A percentile compares a stretch with the other conserved stretches of the same genome.
Evolutionary conservation across 2,888 invertebrate genomes (phyloP).

Genomic region (Aspidapion aeneum): DNA sequence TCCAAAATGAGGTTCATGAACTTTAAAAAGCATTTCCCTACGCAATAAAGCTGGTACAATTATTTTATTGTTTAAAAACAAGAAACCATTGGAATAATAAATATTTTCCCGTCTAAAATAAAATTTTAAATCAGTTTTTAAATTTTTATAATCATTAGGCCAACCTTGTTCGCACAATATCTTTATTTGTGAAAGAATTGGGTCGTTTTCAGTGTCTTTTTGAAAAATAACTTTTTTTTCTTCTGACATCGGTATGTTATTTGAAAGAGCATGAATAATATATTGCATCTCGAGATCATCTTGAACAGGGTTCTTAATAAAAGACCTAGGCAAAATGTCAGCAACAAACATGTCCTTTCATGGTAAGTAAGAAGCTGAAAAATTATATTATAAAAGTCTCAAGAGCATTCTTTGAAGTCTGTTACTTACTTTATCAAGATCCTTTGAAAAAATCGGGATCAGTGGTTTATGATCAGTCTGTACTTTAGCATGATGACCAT

Average conservation of each 20-base stretch:
- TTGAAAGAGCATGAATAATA: background rate
- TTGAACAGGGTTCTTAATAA: no score
- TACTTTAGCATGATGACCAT: slow-evolving; percentile 8
- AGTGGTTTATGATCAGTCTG: slow-evolving; percentile 17
- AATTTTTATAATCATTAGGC: slow-evolving; percentile 14
- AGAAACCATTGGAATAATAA: background rate
- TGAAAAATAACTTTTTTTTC: background rate
- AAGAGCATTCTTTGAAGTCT: slow-evolving; percentile 15
- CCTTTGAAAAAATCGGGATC: slow-evolving; percentile 9
- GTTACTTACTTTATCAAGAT: slow-evolving; percentile 1
- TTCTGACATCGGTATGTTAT: slow-evolving; percentile 1
- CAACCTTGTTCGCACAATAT: slow-evolving; percentile 5
- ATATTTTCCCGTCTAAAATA: background rate
- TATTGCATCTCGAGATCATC: no score
- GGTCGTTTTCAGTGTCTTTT: slow-evolving; percentile 1
- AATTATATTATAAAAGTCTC: background rate
- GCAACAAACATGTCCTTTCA: background rate
- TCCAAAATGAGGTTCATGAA: no score
- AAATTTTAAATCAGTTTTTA: background rate
- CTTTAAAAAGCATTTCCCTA: no score
- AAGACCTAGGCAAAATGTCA: background rate
- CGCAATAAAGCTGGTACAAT: no score
- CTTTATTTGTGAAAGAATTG: slow-evolving; percentile 13
- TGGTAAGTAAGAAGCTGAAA: background rate
- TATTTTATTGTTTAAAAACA: background rate